Base-by-base conservation (phyloP, 64 coral and sea anemone genomes). In the Astreopora myriophthalma region DNA sequence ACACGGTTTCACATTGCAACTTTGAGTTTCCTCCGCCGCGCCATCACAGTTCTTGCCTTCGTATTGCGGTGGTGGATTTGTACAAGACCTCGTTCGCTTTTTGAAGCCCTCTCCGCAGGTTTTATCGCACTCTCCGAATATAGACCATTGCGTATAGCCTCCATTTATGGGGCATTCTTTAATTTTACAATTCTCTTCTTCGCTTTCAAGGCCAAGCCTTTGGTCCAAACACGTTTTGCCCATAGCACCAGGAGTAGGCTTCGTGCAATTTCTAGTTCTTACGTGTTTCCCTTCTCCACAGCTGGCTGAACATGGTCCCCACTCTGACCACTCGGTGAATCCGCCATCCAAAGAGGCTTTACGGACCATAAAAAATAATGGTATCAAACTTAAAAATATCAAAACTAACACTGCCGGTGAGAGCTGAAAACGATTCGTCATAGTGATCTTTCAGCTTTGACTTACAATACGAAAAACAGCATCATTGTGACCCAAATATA, bases 81-180 rank as follows among this genome's bases (percentile, higher is more conserved):
- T 89, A 30, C 95, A 96, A 12, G 91, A 79, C 9, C 95, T 28
- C 11, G 40, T 40, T 74, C 95, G 67, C 68, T 93, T 96, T 23
- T 89, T 64, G 1, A 90, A 37, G 22, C 95, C 95, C 17, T 71
- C 84, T 13, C 91, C 91, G 36, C 95, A 96, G 8, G 90, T 57
- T 69, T 89, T 93, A 35, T 68, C 85, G 27, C 95, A 96, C 3
- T 52, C 73, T 31, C 73, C 71, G 65, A 76, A 96, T 17, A 5
- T 48, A 81, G 71, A 76, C 95, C 95, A 96, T 16, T 76, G 64
- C 0, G 85, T 69, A 35, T 76, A 69, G 14, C 92, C 74, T 34
- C 95, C 95, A 69, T 96, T 73, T 31, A 96, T 70, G 5, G 79
- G 87, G 22, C 89, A 92, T 39, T 77, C 67, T 14, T 57, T 84